Base-by-base conservation (phyloP, 2,888 invertebrate genomes). In the Fragum fragum region DNA sequence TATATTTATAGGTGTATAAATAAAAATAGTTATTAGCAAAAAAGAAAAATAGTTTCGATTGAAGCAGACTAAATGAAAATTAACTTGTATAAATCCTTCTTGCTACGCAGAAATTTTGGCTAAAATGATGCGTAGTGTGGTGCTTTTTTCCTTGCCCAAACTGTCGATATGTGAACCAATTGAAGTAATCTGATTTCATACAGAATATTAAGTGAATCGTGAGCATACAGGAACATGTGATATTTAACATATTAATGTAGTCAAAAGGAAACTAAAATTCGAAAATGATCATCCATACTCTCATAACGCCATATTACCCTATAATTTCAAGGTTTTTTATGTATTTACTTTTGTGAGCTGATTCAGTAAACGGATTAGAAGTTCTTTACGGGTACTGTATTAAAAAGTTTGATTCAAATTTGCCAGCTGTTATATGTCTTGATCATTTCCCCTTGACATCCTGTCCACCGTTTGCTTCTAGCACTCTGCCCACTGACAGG, bases 321-420 rank as follows among this genome's bases (percentile, higher is more conserved):
- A 9, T 61, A n/a, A 61, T 61, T 61, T 61, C 61, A 61, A 32
- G 61, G 61, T 6, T 61, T 61, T 61, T 61, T 61, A 61, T 61
- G 28, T 61, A 28, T 61, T 61, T 61, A 61, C 26, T 28, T 32
- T 29, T 61, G 61, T 61, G 3, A 18, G 47, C 14, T 16, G 47
- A 47, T 26, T 57, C 57, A 57, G 28, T 57, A 23, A 57, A 57
- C 57, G 57, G 57, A 57, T 57, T 57, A 57, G 57, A 26, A 57
- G 3, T 57, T 57, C 47, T 18, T n/a, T 23, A 57, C 57, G 57
- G 57, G 3, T 6, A 26, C 28, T 57, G 28, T 23, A 57, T 57
- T 57, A 57, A 57, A 21, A 21, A 21, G 52, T 52, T 52, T 52
- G 52, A 52, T n/a, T 52, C 18, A 21, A 14, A 52, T 52, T 57